Evolutionary conservation across 2,113 vertebrate species (phyloP), one percentile per base, ranked within the genome.

Genomic region (Stigmatopora argus): DNA sequence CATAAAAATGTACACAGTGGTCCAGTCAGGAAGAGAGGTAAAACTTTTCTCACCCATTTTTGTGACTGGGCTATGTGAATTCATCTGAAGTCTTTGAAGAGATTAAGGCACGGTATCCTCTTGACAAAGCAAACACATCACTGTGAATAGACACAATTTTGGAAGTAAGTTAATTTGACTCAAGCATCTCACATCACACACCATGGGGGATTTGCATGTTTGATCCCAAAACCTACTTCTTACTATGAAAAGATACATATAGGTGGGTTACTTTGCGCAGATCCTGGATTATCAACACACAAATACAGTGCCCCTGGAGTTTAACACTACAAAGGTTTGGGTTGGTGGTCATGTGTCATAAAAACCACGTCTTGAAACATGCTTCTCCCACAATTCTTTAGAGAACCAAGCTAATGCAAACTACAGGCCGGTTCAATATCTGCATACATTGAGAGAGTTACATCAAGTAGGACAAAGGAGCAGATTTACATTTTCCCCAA

Each of bases 61-160:
- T 62, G 34, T 49, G 48, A 58, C 69, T 66, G 38, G 48, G 61
- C 51, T 63, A 66, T 41, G n/a, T 38, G 18, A 72, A 74, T 72
- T 69, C 52, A 64, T 18, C 62, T 5, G 14, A 31, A 65, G 69
- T 60, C 74, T 79, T 78, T 83, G 78, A 85, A 66, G 74, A 75
- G 85, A 83, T 83, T 74, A 79, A 62, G 56, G 51, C 76, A 67
- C 52, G 70, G 80, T 73, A 78, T 69, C 72, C 74, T 78, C 70
- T 69, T 79, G 77, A 78, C 81, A 86, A 74, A 74, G 51, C 44
- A 55, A 34, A 65, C 62, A 38, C 60, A 59, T 78, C 72, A 21
- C 61, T 62, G 55, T 74, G 73, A 73, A 72, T 73, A 75, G 69
- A 38, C 66, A 23, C 31, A 75, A 74, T 79, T 41, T 82, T 78